Conservation (phyloP, 35 echinoderm and acorn worm genomes). For the Strongylocentrotus purpuratus region DNA sequence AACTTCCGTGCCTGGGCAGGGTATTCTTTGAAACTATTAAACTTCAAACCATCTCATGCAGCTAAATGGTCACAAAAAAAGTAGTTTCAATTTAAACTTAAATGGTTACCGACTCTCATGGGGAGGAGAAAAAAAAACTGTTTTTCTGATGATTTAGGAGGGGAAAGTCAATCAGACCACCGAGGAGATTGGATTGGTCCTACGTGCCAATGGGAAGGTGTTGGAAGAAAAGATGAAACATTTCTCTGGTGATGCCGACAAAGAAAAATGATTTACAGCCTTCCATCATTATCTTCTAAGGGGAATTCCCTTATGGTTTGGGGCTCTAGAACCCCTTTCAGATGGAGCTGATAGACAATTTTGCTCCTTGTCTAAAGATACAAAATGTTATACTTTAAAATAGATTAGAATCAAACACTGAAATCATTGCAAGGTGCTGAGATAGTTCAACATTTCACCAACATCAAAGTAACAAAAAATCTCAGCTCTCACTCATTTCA, state of each 20-base stretch:
- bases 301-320: neutral
- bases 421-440: neutral
- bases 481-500: neutral
- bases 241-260: neutral
- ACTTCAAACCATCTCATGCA: neutral
- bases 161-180: neutral
- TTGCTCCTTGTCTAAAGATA: neutral
- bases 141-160: neutral
- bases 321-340: neutral
- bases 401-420: neutral
- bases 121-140: neutral
- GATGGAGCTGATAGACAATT: neutral
- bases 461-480: neutral
- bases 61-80: neutral
- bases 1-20: too few relatives aligned
- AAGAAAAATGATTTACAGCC: neutral
- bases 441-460: neutral
- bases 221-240: neutral
- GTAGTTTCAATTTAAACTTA: neutral
- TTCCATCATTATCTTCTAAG: neutral
- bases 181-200: neutral
- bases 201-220: constrained; percentile 8
- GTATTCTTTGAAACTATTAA: too few relatives aligned
- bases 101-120: neutral
- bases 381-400: neutral